Conservation (phyloP, 2,797 vertebrate genomes). For the Acrossocheilus fasciatus region DNA sequence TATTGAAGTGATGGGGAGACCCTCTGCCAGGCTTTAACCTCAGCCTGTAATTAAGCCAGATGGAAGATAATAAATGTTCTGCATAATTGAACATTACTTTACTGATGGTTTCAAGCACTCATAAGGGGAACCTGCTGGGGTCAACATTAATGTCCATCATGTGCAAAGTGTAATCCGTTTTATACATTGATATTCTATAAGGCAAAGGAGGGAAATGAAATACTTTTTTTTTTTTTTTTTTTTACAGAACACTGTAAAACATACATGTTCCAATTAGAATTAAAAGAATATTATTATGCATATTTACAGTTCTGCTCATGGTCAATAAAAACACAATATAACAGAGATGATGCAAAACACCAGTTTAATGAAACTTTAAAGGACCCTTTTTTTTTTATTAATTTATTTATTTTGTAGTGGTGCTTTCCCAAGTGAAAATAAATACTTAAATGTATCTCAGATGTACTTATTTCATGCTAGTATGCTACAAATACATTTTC, state of each 20-base stretch:
- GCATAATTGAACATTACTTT: conserved; percentile 89
- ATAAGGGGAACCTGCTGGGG: conserved; percentile 68
- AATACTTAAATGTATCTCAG: too few species aligned
- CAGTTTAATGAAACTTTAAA: neutral
- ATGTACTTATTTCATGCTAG: too few species aligned
- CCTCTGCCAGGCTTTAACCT: conserved; percentile 86
- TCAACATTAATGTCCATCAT: conserved; percentile 75
- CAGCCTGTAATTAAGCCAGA: conserved; percentile 84
- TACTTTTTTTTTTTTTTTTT: neutral
- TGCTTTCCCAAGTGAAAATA: neutral
- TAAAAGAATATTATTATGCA: neutral
- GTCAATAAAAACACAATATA: neutral
- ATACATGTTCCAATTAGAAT: neutral
- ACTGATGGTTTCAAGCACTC: conserved; percentile 77
- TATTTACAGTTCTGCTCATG: neutral
- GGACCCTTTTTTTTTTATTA: neutral
- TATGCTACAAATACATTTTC: too few species aligned
- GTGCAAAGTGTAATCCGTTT: conserved; percentile 68
- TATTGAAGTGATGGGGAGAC: conserved; percentile 93
- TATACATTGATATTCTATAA: conserved; percentile 70
- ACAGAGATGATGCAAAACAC: neutral
- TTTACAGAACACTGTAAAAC: neutral
- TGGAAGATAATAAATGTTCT: conserved; percentile 86
- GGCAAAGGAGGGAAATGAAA: conserved; percentile 7
- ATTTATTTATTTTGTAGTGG: neutral